Conservation (phyloP, 2,888 invertebrate species). For the Abscondita cerata region DNA sequence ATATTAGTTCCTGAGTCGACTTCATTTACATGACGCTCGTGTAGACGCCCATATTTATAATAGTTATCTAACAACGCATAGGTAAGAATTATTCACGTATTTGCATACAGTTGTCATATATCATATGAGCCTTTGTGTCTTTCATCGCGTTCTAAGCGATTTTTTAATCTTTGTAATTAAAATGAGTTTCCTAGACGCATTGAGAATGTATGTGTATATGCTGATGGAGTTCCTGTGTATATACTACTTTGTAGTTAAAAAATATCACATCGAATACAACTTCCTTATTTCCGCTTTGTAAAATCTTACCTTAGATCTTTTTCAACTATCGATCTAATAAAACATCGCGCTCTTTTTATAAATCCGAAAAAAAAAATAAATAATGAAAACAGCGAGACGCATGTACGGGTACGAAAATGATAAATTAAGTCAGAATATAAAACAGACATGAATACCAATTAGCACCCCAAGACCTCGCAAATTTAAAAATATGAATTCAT, state of each 20-base stretch:
- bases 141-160: slow-evolving; percentile 55
- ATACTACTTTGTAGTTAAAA: slow-evolving; percentile 28
- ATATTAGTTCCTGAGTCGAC: slow-evolving; percentile 54
- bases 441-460: slow-evolving; percentile 11
- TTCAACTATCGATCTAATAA: no score
- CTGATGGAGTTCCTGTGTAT: slow-evolving; percentile 38
- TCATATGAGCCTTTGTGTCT: slow-evolving; percentile 55
- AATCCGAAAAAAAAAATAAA: neutral
- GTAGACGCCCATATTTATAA: slow-evolving; percentile 49
- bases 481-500: slow-evolving; percentile 10
- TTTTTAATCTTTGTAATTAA: slow-evolving; percentile 59
- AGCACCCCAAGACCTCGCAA: slow-evolving; percentile 10
- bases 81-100: slow-evolving; percentile 56
- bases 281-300: slow-evolving; percentile 32
- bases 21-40: slow-evolving; percentile 39
- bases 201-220: slow-evolving; percentile 39
- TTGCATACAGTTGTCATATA: slow-evolving; percentile 53
- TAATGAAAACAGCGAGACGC: neutral
- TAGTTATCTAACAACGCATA: slow-evolving; percentile 56
- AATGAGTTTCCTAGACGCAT: slow-evolving; percentile 56
- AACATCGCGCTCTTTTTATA: no score
- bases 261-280: slow-evolving; percentile 34
- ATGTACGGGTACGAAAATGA: slow-evolving; percentile 6
- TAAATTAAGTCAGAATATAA: slow-evolving; percentile 8
- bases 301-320: slow-evolving; percentile 7